Conservation (phyloP, 2,113 vertebrate species). For the Echinops telfairi region DNA sequence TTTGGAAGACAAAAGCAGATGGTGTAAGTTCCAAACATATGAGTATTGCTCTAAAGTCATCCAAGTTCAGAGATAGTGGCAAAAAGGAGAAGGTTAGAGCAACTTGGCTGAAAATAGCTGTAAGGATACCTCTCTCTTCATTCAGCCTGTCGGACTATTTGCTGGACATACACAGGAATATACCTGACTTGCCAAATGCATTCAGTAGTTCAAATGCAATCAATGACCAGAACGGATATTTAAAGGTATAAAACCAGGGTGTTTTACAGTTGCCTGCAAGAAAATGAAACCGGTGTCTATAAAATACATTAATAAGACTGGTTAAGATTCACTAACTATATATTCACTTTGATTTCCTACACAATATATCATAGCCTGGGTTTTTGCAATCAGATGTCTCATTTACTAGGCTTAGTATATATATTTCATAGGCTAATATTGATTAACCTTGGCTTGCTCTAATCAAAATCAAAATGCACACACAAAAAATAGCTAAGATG, state of each 20-base stretch:
- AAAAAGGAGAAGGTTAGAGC: background rate
- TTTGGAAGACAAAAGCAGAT: constrained; percentile 2
- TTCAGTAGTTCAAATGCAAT: background rate
- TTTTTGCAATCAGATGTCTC: background rate
- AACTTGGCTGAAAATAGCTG: background rate
- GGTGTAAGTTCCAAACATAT: constrained; percentile 3
- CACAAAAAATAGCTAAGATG: background rate
- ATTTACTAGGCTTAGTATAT: background rate
- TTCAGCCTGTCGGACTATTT: background rate
- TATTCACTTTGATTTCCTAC: background rate
- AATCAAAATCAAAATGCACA: background rate
- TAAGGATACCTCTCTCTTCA: background rate
- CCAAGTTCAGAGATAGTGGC: background rate
- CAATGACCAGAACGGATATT: background rate
- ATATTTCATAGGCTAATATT: background rate
- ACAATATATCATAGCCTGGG: background rate
- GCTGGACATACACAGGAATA: too few relatives aligned
- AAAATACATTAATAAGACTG: background rate
- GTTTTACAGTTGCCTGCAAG: background rate
- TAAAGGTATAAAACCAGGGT: background rate
- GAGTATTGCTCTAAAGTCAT: background rate
- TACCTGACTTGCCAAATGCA: background rate
- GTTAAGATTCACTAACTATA: background rate
- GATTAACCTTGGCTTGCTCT: background rate
- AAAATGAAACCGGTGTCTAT: constrained; percentile 21